Evolutionary conservation across 1,140 invertebrate genomes (phyloP).

Genomic region (Amyelois transitella): DNA sequence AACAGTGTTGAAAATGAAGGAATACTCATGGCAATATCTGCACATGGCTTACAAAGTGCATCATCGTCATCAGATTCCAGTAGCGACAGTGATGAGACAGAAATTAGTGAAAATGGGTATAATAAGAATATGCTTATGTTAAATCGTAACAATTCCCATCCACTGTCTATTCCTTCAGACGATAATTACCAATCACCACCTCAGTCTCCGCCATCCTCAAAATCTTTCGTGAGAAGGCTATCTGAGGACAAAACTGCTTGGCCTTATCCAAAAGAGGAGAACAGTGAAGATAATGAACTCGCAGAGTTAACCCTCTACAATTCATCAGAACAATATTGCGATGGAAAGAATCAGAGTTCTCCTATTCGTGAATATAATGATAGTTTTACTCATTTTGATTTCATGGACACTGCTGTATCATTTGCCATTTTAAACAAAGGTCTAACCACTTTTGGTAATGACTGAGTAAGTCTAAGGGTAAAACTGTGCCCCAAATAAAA

Average conservation of each 20-base stretch:
- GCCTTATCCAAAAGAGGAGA: slow-evolving; percentile 32
- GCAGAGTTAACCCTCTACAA: slow-evolving; percentile 35
- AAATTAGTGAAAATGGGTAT: not conserved
- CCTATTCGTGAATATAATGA: slow-evolving; percentile 28
- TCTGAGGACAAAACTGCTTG: slow-evolving; percentile 13
- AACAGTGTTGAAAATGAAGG: slow-evolving; percentile 79
- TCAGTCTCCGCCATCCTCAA: slow-evolving; percentile 27
- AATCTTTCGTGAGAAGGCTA: not conserved
- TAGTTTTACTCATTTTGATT: slow-evolving; percentile 72
- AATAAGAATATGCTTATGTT: not conserved
- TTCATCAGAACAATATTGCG: slow-evolving; percentile 37
- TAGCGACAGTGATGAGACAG: slow-evolving; percentile 2
- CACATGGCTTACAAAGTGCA: slow-evolving; percentile 76
- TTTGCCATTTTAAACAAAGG: slow-evolving; percentile 83
- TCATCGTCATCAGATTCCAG: slow-evolving; percentile 28
- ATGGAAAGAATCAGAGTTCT: slow-evolving; percentile 32
- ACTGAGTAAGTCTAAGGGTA: slow-evolving; percentile 40
- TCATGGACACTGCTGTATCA: slow-evolving; percentile 79
- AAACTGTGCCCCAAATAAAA: slow-evolving; percentile 4
- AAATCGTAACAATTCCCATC: too few relatives aligned
- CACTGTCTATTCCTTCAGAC: slow-evolving; percentile 19
- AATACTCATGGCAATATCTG: slow-evolving; percentile 78
- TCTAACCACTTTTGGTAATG: slow-evolving; percentile 73
- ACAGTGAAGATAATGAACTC: slow-evolving; percentile 24
- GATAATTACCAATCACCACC: slow-evolving; percentile 30